Evolutionary conservation across 2,797 vertebrate genomes (phyloP).

Genomic region (Peromyscus nudipes): DNA sequence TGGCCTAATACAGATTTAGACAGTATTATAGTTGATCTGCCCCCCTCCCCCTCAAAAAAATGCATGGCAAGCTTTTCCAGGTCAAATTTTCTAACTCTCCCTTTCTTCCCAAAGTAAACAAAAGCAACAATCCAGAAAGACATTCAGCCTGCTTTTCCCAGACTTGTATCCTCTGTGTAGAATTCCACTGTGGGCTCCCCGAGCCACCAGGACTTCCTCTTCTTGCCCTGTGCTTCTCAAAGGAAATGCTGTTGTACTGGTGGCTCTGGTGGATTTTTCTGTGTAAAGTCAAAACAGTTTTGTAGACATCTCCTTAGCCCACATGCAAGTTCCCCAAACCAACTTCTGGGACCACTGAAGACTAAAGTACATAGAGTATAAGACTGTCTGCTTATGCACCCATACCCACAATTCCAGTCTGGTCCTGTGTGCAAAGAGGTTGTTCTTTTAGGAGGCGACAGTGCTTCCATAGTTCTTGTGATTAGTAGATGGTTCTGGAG

Average conservation of each 20-base stretch:
- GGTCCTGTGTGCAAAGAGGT: not conserved
- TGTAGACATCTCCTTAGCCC: not conserved
- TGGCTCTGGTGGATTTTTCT: not conserved
- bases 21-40: constrained; percentile 2
- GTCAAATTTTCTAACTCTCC: not conserved
- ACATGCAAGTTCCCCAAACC: constrained; percentile 6
- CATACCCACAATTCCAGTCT: not conserved
- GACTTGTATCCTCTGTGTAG: not conserved
- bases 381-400: not conserved
- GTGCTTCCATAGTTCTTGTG: not conserved
- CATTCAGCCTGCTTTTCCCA: not conserved
- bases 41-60: not conserved
- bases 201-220: not conserved
- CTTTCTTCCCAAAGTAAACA: not conserved
- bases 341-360: not conserved
- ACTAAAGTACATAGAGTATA: not conserved
- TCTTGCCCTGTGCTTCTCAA: not conserved
- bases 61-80: not conserved
- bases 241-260: not conserved
- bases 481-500: not conserved
- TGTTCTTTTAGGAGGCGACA: not conserved
- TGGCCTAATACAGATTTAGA: not conserved
- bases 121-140: not conserved
- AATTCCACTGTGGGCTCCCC: not conserved
- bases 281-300: not conserved